Conservation (phyloP, 2,888 invertebrate genomes). For the Thera britannica region DNA sequence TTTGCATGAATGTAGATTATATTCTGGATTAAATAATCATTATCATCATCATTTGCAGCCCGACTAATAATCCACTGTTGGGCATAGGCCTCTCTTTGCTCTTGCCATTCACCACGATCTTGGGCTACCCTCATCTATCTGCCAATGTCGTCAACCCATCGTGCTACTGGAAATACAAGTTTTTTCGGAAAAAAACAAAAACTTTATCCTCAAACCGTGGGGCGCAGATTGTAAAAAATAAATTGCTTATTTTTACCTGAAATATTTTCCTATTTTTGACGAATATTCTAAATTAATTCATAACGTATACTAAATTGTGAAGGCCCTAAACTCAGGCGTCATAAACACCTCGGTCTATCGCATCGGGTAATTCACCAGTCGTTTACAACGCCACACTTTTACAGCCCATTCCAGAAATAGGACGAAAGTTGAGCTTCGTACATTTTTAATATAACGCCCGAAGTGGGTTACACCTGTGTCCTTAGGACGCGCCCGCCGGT, state of each 20-base stretch:
- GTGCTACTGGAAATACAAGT: no score
- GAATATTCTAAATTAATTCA: slow-evolving; percentile 37
- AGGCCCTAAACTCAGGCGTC: slow-evolving; percentile 30
- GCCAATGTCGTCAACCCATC: no score
- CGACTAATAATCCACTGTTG: no score
- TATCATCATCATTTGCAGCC: no score
- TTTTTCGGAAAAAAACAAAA: no score
- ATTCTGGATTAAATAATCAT: no score
- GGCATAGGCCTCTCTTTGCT: no score
- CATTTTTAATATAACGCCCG: slow-evolving; percentile 60
- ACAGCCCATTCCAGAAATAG: slow-evolving; percentile 38
- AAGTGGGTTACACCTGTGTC: slow-evolving; percentile 63
- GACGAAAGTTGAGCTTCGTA: slow-evolving; percentile 43
- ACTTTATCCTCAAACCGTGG: no score
- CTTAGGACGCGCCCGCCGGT: slow-evolving; percentile 27
- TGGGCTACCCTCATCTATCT: no score
- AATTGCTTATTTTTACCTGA: not conserved
- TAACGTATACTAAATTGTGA: slow-evolving; percentile 34
- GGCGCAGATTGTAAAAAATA: not conserved
- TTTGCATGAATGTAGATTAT: no score
- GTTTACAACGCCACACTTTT: slow-evolving; percentile 42
- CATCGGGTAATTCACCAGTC: slow-evolving; percentile 36
- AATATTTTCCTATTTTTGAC: slow-evolving; percentile 1
- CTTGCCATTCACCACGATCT: no score
- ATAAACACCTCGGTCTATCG: slow-evolving; percentile 42